Conservation (phyloP, 2,888 invertebrate species). For the Galerucella calmariensis region DNA sequence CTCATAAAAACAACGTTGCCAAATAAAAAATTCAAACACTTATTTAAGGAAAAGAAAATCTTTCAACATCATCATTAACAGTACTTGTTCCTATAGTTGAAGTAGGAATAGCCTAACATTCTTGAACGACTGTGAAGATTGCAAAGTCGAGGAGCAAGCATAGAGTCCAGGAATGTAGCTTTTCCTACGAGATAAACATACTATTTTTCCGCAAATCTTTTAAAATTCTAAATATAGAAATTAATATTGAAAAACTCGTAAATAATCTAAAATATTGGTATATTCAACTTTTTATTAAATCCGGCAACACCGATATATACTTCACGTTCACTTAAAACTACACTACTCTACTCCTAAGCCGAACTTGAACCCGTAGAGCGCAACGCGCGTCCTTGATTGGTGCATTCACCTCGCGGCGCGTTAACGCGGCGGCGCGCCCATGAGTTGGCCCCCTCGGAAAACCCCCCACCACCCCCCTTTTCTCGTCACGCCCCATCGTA, state of each 20-base stretch:
- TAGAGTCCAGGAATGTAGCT: too few species aligned
- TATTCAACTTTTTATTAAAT: background rate
- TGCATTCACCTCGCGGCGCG: constrained; percentile 54
- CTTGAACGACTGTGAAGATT: too few species aligned
- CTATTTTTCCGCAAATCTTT: too few species aligned
- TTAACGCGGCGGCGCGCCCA: constrained; percentile 33
- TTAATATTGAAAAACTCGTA: too few species aligned
- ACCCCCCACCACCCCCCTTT: background rate
- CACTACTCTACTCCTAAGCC: constrained; percentile 28
- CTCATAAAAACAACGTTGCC: background rate
- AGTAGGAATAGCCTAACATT: too few species aligned
- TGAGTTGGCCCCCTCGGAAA: constrained; percentile 28
- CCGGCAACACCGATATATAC: constrained; percentile 6
- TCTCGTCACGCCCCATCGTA: constrained; percentile 34
- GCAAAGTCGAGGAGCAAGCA: too few species aligned
- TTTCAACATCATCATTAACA: background rate
- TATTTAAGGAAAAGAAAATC: background rate
- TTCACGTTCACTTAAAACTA: constrained; percentile 3
- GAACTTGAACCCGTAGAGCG: constrained; percentile 52
- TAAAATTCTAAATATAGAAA: too few species aligned
- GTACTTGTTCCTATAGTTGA: too few species aligned
- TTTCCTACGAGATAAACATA: too few species aligned
- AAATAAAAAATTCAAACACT: background rate
- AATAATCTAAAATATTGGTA: too few species aligned
- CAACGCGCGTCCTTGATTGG: constrained; percentile 54